phyloP scores from a whole-genome alignment of 2,888 invertebrate species.

The Microctonus aethiopoides region DNA sequence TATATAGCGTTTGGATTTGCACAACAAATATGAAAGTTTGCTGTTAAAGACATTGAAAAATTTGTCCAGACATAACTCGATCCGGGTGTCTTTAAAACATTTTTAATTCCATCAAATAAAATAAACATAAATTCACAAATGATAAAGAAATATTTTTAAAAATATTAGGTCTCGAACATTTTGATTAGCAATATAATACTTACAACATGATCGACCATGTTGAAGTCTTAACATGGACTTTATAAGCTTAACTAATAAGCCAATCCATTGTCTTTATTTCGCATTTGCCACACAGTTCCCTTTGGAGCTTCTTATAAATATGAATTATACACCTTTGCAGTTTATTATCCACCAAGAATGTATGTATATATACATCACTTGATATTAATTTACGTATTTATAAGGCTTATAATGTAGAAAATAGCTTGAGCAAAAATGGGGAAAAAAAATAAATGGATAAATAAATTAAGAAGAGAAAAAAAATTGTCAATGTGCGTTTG shows the following conservation, averaged over 20 bases:
- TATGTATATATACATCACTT: neutral
- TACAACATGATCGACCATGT: neutral
- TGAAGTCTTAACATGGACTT: constrained; percentile 45
- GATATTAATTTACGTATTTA: constrained; percentile 31
- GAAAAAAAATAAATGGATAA: neutral
- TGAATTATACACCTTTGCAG: neutral
- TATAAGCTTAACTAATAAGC: constrained; percentile 34
- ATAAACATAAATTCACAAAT: neutral
- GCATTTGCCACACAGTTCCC: constrained; percentile 48
- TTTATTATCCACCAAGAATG: neutral
- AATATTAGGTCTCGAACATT: neutral
- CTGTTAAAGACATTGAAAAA: neutral
- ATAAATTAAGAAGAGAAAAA: constrained; percentile 4
- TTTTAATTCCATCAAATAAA: neutral
- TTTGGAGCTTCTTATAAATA: constrained; percentile 44
- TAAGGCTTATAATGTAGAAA: constrained; percentile 44
- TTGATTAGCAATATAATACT: neutral
- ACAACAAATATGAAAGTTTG: constrained; percentile 23
- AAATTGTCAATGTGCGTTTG: no score
- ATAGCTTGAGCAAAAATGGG: neutral
- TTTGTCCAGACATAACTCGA: neutral
- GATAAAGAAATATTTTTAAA: neutral
- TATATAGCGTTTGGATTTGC: neutral
- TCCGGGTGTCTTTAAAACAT: neutral
- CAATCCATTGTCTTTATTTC: constrained; percentile 53